phyloP scores from a whole-genome alignment of 2,888 invertebrate genomes.

The Drosophila bunnanda region DNA sequence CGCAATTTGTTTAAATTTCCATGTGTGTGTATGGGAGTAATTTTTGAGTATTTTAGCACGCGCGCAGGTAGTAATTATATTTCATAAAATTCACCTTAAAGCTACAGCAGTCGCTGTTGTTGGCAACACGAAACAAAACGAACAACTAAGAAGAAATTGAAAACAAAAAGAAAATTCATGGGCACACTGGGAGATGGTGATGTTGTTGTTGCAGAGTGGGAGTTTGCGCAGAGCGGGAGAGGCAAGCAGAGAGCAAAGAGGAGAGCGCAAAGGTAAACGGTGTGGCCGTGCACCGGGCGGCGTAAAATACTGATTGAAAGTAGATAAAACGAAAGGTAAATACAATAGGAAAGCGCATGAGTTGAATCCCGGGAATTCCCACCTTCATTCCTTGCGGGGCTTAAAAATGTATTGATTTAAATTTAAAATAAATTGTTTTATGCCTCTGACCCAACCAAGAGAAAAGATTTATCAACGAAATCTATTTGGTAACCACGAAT shows the following conservation, averaged over 20 bases:
- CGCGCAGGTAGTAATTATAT: conserved; percentile 50
- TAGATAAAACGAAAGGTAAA: not conserved
- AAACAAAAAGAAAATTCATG: conserved; percentile 32
- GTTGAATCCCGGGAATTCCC: too few species aligned
- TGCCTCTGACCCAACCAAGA: not conserved
- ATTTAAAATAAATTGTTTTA: not conserved
- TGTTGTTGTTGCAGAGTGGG: conserved; percentile 29
- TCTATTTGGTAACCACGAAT: too few species aligned
- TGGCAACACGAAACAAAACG: conserved; percentile 67
- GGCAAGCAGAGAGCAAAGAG: conserved; percentile 17
- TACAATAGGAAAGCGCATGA: not conserved
- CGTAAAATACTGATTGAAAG: conserved; percentile 2
- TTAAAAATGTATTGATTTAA: not conserved
- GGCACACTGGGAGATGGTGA: conserved; percentile 12
- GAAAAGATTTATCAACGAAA: not conserved
- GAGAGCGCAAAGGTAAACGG: conserved; percentile 2
- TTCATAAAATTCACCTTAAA: conserved; percentile 63
- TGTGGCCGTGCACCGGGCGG: conserved; percentile 10
- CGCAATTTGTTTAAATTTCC: conserved; percentile 35
- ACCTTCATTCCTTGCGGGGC: not conserved
- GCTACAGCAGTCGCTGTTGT: conserved; percentile 62
- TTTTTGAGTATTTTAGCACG: conserved; percentile 32
- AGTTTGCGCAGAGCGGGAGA: conserved; percentile 35
- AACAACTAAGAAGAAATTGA: conserved; percentile 57
- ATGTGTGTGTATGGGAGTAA: not conserved